Percentiles rank a stretch among this genome's conserved stretches.
Conservation (phyloP, 1,140 invertebrate species). For the Drosophila equinoxialis region DNA sequence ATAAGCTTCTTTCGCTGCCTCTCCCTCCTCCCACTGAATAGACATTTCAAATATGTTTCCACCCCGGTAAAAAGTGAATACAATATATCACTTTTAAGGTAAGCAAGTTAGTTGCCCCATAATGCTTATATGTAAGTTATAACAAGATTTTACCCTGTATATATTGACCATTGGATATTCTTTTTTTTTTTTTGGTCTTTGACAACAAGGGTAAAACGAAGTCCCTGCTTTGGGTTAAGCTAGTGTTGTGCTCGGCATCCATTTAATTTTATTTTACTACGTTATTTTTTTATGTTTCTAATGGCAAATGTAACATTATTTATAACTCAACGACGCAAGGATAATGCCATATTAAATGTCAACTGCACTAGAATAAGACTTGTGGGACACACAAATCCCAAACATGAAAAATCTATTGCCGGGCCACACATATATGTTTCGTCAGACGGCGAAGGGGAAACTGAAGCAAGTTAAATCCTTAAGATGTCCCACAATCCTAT, state of each 20-base stretch:
- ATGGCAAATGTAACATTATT: slow-evolving; percentile 76
- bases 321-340: slow-evolving; percentile 77
- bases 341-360: slow-evolving; percentile 80
- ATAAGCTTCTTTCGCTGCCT: too few species aligned
- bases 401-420: slow-evolving; percentile 79
- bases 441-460: slow-evolving; percentile 2
- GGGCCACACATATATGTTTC: slow-evolving; percentile 44
- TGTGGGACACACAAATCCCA: slow-evolving; percentile 77
- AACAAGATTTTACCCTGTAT: slow-evolving; percentile 44
- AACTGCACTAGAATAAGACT: slow-evolving; percentile 76
- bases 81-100: slow-evolving; percentile 51
- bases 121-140: slow-evolving; percentile 11
- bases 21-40: slow-evolving; percentile 11
- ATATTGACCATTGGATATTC: slow-evolving; percentile 39
- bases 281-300: slow-evolving; percentile 71
- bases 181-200: background rate
- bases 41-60: slow-evolving; percentile 63
- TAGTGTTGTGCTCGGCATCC: slow-evolving; percentile 31
- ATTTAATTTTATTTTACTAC: slow-evolving; percentile 37
- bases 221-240: slow-evolving; percentile 33
- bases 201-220: slow-evolving; percentile 4
- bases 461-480: slow-evolving; percentile 69
- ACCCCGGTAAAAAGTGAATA: slow-evolving; percentile 39
- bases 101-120: background rate
- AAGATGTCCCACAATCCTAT: slow-evolving; percentile 74